Percentiles rank a stretch among this genome's conserved stretches.
phyloP scores from a whole-genome alignment of 1,140 invertebrate species.

The Scaptodrosophila lebanonensis region DNA sequence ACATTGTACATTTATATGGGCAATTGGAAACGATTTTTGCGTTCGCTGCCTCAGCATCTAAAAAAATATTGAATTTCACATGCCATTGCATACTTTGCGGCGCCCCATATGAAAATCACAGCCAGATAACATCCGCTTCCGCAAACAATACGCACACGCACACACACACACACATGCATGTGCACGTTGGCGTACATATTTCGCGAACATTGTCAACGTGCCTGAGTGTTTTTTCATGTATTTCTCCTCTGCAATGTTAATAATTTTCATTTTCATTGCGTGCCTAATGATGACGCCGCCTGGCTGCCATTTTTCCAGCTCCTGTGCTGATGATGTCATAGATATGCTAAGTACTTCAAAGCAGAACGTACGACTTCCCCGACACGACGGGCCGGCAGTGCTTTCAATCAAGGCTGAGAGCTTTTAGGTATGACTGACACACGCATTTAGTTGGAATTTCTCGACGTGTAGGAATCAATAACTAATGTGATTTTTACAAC shows the following conservation, averaged over 20 bases:
- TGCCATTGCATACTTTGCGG: slow-evolving; percentile 26
- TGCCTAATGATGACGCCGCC: slow-evolving; percentile 22
- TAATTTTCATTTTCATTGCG: slow-evolving; percentile 34
- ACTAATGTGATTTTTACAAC: slow-evolving; percentile 50
- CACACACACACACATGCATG: slow-evolving; percentile 4
- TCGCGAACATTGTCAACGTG: slow-evolving; percentile 30
- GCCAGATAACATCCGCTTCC: slow-evolving; percentile 38
- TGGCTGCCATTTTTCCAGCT: no score
- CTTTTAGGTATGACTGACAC: slow-evolving; percentile 25
- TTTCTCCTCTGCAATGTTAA: slow-evolving; percentile 31
- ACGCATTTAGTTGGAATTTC: slow-evolving; percentile 28
- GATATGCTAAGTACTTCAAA: slow-evolving; percentile 30
- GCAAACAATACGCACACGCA: background rate
- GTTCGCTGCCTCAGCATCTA: no score
- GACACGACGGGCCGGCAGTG: no score
- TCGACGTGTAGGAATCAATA: slow-evolving; percentile 45
- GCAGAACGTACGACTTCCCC: background rate
- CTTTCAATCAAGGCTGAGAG: no score
- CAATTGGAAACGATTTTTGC: no score
- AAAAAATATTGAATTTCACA: slow-evolving; percentile 21
- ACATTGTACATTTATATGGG: no score
- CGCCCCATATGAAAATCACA: slow-evolving; percentile 13
- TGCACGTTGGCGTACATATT: slow-evolving; percentile 18
- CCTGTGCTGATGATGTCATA: slow-evolving; percentile 24
- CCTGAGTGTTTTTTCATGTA: slow-evolving; percentile 65